Percentiles rank a stretch among this genome's conserved stretches.
phyloP scores from a whole-genome alignment of 1,140 invertebrate genomes.

The Drosophila sproati region DNA sequence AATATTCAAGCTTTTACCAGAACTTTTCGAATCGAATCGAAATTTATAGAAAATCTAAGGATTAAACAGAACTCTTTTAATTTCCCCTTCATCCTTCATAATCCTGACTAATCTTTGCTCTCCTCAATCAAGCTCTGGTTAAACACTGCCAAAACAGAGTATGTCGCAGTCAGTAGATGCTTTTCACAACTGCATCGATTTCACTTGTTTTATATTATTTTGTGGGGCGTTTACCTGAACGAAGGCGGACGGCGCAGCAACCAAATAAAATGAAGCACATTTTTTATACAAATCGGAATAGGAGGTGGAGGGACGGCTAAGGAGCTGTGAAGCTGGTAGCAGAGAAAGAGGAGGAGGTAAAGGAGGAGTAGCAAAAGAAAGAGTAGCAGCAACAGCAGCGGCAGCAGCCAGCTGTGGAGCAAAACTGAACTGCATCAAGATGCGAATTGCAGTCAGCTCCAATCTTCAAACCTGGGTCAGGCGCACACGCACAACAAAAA shows the following conservation, averaged over 20 bases:
- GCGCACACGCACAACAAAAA: slow-evolving; percentile 62
- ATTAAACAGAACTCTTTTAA: neutral
- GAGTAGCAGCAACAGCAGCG: slow-evolving; percentile 13
- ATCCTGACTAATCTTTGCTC: no score
- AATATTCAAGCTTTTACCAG: no score
- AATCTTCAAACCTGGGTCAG: slow-evolving; percentile 45
- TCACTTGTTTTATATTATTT: slow-evolving; percentile 18
- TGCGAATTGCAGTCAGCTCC: slow-evolving; percentile 45
- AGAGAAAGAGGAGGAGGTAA: neutral
- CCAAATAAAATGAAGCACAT: slow-evolving; percentile 83
- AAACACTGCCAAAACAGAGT: neutral
- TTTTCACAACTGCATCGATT: neutral
- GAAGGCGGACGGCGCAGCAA: slow-evolving; percentile 72
- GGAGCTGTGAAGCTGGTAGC: neutral
- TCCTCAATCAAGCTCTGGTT: neutral
- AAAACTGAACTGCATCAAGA: slow-evolving; percentile 64
- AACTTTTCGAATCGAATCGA: no score
- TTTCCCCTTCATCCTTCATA: no score
- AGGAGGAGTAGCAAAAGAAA: neutral
- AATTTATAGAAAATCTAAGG: no score
- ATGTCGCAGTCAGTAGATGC: neutral
- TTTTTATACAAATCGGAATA: slow-evolving; percentile 78
- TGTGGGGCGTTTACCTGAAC: slow-evolving; percentile 68
- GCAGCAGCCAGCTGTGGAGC: no score
- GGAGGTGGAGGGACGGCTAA: slow-evolving; percentile 29